Evolutionary conservation across 35 echinoderm and acorn worm species (phyloP).

Genomic region (Anneissia japonica): DNA sequence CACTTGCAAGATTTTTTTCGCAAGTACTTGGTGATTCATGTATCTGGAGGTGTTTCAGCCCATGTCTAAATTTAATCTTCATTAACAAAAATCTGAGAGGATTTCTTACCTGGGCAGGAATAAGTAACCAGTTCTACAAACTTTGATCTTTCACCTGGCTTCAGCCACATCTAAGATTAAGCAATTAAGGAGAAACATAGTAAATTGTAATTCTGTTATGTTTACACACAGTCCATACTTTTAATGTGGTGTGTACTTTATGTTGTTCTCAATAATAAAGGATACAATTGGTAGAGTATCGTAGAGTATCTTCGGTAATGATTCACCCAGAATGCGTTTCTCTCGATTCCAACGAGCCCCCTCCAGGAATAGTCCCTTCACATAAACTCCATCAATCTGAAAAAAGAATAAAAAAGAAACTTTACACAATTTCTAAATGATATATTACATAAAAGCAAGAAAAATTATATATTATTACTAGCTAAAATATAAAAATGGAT

Average conservation of each 20-base stretch:
- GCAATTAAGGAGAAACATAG: constrained; percentile 15
- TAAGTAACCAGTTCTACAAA: constrained; percentile 33
- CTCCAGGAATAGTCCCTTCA: constrained; percentile 86
- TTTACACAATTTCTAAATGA: not conserved
- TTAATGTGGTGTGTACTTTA: not conserved
- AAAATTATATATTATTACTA: not conserved
- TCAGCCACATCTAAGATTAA: constrained; percentile 66
- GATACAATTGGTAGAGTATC: constrained; percentile 92
- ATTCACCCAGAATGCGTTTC: constrained; percentile 45
- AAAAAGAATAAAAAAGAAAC: not conserved
- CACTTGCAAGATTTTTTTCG: too few species aligned
- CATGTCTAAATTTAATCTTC: too few species aligned
- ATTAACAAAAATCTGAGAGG: too few species aligned
- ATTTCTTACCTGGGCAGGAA: constrained; percentile 73
- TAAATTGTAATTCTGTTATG: not conserved
- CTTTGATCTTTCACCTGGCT: constrained; percentile 55
- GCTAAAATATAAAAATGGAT: not conserved
- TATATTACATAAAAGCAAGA: not conserved
- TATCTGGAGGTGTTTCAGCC: too few species aligned
- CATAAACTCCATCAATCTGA: constrained; percentile 87
- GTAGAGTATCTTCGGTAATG: constrained; percentile 83
- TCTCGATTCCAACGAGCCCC: constrained; percentile 82
- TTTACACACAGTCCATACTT: not conserved
- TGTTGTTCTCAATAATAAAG: constrained; percentile 10
- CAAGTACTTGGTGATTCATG: too few species aligned